These are phyloP conservation scores for Oreochromis spilurus DNA, from an alignment of 2,113 vertebrate species.

Conservation along the genomic window DNA sequence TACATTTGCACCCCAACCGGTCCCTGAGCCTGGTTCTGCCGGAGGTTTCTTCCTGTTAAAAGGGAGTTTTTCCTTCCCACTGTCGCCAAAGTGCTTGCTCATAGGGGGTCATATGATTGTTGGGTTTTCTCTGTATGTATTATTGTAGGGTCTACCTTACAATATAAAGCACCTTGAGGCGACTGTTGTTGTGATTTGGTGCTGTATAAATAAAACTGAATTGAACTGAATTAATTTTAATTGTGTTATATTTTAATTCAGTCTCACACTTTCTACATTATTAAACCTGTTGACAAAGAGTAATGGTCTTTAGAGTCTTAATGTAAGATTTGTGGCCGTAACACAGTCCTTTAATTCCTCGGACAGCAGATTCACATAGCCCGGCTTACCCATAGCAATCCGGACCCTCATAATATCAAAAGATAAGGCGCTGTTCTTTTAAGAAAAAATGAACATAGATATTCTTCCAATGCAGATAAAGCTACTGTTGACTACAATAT, in stretches of 20 bases:
- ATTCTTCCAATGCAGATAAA: background rate
- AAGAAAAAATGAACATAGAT: background rate
- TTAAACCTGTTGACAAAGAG: background rate
- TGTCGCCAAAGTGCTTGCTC: background rate
- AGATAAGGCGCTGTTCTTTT: background rate
- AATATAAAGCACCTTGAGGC: background rate
- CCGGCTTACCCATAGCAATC: background rate
- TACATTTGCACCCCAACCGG: accelerated
- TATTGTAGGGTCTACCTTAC: accelerated
- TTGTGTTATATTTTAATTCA: background rate
- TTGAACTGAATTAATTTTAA: background rate
- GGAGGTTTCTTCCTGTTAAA: background rate
- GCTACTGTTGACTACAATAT: background rate
- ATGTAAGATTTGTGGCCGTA: background rate
- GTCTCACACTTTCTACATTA: background rate
- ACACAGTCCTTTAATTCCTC: background rate
- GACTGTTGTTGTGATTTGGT: background rate
- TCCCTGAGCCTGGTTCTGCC: background rate
- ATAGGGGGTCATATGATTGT: background rate
- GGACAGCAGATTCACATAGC: background rate
- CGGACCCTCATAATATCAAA: accelerated
- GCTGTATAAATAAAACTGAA: background rate
- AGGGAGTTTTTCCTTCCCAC: background rate
- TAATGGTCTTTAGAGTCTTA: background rate
- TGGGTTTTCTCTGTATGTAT: background rate